Evolutionary conservation across 1,140 invertebrate species (phyloP).

Genomic region (Neuroterus valhalla): DNA sequence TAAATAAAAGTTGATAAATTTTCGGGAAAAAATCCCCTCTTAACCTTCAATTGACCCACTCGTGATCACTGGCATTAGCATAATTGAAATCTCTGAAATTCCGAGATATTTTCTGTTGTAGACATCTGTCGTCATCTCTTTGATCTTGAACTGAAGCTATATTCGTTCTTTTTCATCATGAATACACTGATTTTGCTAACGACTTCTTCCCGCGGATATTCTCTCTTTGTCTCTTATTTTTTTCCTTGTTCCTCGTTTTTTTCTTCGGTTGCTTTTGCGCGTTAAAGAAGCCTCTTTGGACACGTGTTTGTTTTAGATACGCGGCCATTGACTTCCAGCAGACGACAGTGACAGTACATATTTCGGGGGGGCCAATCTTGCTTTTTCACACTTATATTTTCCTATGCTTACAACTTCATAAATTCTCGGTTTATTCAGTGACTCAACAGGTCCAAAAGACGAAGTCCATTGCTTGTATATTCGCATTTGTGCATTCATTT

Average conservation of each 20-base stretch:
- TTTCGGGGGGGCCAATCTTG: constrained; percentile 56
- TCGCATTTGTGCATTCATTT: background rate
- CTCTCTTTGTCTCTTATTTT: constrained; percentile 3
- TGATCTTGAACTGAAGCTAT: background rate
- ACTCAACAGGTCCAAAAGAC: background rate
- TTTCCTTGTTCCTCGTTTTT: background rate
- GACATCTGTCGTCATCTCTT: background rate
- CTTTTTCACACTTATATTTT: background rate
- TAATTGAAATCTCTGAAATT: background rate
- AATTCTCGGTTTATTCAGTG: background rate
- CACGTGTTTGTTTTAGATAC: constrained; percentile 74
- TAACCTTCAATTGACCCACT: no score
- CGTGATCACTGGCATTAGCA: no score
- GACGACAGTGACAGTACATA: constrained; percentile 56
- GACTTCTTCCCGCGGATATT: background rate
- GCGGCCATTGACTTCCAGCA: constrained; percentile 69
- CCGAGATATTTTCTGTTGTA: background rate
- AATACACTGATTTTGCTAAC: constrained; percentile 1
- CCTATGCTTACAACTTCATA: constrained; percentile 15
- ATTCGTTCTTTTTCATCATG: background rate
- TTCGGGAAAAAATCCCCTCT: no score
- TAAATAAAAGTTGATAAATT: no score
- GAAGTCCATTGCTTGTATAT: background rate
- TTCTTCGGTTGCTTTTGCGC: constrained; percentile 43
- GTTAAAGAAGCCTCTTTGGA: constrained; percentile 48